phyloP scores from a whole-genome alignment of 1,140 invertebrate species.

The Physella acuta region DNA sequence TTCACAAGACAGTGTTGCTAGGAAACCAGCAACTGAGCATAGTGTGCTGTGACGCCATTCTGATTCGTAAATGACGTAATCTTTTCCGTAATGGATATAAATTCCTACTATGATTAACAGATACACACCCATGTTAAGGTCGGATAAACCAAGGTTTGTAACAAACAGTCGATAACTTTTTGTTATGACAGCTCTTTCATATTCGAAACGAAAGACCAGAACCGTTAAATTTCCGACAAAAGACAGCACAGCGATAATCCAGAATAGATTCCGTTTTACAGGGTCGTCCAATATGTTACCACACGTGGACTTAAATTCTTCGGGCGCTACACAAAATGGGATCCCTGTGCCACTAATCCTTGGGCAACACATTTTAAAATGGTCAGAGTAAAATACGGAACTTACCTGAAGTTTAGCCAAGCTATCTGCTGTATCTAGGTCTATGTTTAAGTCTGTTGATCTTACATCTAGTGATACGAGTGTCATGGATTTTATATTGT shows the following conservation, averaged over 20 bases:
- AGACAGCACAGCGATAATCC: constrained; percentile 37
- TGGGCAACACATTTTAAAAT: constrained; percentile 39
- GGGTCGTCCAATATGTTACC: constrained; percentile 34
- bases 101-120: too few relatives aligned
- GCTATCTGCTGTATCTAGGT: background rate
- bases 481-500: too few relatives aligned
- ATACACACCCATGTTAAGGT: too few relatives aligned
- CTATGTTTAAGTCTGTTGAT: background rate
- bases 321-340: constrained; percentile 28
- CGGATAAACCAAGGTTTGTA: too few relatives aligned
- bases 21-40: too few relatives aligned
- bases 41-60: too few relatives aligned
- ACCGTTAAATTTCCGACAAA: constrained; percentile 36
- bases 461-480: background rate
- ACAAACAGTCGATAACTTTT: constrained; percentile 38
- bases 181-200: constrained; percentile 4
- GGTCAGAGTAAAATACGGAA: constrained; percentile 28
- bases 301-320: constrained; percentile 39
- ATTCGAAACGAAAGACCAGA: too few relatives aligned
- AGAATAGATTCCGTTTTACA: constrained; percentile 35
- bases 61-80: too few relatives aligned
- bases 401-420: background rate
- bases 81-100: too few relatives aligned
- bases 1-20: too few relatives aligned
- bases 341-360: constrained; percentile 23